Evolutionary conservation across 2,797 vertebrate genomes (phyloP).

Genomic region (Delichon dasypus): DNA sequence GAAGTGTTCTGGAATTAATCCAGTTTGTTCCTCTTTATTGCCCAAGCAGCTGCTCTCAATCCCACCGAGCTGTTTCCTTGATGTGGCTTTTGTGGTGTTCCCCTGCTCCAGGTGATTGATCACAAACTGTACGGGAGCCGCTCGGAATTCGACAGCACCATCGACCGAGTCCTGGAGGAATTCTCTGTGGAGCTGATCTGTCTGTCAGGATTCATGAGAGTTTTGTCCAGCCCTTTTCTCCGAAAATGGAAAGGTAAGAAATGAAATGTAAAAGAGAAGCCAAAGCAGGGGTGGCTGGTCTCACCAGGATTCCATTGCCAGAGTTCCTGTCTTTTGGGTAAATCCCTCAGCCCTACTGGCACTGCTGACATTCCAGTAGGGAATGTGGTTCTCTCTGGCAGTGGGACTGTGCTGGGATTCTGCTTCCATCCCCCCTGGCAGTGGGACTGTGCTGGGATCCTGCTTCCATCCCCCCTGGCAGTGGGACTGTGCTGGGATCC

Average conservation of each 20-base stretch:
- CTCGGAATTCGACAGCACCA: constrained; percentile 86
- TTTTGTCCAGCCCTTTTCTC: constrained; percentile 83
- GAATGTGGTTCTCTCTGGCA: not conserved
- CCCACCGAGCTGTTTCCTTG: not conserved
- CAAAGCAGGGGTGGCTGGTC: not conserved
- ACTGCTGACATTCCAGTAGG: not conserved
- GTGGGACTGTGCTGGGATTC: not conserved
- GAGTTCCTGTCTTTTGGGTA: not conserved
- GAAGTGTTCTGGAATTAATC: not conserved
- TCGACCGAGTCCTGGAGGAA: constrained; percentile 84
- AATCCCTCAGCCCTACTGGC: not conserved
- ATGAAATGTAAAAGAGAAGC: not conserved
- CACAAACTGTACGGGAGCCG: constrained; percentile 89
- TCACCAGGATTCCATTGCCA: not conserved
- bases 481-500: too few relatives aligned
- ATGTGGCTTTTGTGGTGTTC: not conserved
- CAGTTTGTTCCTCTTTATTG: not conserved
- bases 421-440: too few relatives aligned
- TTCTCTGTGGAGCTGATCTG: constrained; percentile 86
- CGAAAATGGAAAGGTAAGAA: constrained; percentile 86
- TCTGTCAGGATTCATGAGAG: constrained; percentile 87
- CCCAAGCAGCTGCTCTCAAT: not conserved
- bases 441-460: too few relatives aligned
- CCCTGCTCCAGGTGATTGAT: constrained; percentile 82
- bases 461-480: too few relatives aligned